These are phyloP conservation scores for Hormiphora californensis DNA, from an alignment of 37 sponge, comb jelly and placozoan species.

Conservation along the genomic window DNA sequence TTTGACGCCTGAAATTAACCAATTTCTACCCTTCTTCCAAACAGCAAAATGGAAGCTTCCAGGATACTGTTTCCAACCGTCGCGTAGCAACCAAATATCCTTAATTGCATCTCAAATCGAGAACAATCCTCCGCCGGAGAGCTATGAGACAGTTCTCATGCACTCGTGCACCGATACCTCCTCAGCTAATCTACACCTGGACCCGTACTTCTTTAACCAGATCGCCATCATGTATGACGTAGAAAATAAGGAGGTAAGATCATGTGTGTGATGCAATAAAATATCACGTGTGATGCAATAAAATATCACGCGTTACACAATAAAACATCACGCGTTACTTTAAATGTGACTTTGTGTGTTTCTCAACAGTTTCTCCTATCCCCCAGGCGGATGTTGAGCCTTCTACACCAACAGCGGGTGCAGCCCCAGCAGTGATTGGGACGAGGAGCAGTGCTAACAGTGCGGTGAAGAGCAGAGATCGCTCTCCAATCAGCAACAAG, in stretches of 20 bases:
- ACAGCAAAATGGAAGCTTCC: constrained; percentile 37
- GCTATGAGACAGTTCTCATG: constrained; percentile 2
- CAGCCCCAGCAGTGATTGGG: too few relatives aligned
- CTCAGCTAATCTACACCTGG: not conserved
- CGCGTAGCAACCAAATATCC: not conserved
- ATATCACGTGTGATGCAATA: too few relatives aligned
- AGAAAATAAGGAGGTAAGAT: constrained; percentile 1
- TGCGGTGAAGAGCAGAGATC: not conserved
- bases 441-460: constrained; percentile 39
- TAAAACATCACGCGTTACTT: too few relatives aligned
- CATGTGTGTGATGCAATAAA: not conserved
- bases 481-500: constrained; percentile 1
- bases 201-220: not conserved
- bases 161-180: not conserved
- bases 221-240: not conserved
- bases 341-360: too few relatives aligned
- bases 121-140: constrained; percentile 34
- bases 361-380: too few relatives aligned
- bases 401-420: not conserved
- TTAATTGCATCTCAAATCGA: not conserved
- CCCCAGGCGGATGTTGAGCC: not conserved
- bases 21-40: not conserved
- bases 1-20: not conserved
- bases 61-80: not conserved
- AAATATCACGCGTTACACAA: too few relatives aligned